Evolutionary conservation across 2,888 invertebrate species (phyloP), one percentile per base, ranked within the genome.

Genomic region (Cerastis leucographa): DNA sequence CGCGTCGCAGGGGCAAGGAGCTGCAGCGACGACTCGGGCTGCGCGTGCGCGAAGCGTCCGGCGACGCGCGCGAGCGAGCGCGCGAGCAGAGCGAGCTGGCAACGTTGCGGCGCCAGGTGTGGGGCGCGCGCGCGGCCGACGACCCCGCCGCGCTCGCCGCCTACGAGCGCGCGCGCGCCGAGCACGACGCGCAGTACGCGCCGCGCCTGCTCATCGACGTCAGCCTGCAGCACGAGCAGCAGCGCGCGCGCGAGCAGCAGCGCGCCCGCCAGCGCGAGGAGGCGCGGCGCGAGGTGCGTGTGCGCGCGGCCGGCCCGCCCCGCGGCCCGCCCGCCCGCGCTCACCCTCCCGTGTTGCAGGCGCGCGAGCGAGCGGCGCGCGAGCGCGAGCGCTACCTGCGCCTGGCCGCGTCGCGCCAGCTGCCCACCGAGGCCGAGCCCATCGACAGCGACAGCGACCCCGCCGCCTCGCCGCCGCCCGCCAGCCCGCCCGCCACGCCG

Each of bases 41-140:
- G 92, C 97, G 99, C 85, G 99, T 99, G 85, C 98, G 99, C 86
- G 99, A 99, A 95, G 98, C 99, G 9, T 99, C 99, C 93, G 97
- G 97, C 12, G 99, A 99, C 95, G 98, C 98, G 67, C 97, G 98
- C 89, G 99, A 99, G 96, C 97, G 99, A 25, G 98, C 98, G 90
- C 98, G 98, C 90, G 99, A 99, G 94, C 98, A 98, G 90, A 98
- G 2, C 40, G 83, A 99, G 96, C 97, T 99, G 83, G 98, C 98
- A 86, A 98, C 99, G 93, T 97, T 99, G 75, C 91, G 93, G 2
- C 86, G 85, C 80, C 87, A 89, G 97, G 98, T 77, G 97, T 97
- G 7, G 97, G 97, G 88, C 97, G 69, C 69, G 59, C 97, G 91
- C 97, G 97, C 97, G 51, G 68, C 78, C 62, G 97, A 97, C 95